Base-by-base conservation (phyloP, 1,140 invertebrate species). In the Luehdorfia chinensis region DNA sequence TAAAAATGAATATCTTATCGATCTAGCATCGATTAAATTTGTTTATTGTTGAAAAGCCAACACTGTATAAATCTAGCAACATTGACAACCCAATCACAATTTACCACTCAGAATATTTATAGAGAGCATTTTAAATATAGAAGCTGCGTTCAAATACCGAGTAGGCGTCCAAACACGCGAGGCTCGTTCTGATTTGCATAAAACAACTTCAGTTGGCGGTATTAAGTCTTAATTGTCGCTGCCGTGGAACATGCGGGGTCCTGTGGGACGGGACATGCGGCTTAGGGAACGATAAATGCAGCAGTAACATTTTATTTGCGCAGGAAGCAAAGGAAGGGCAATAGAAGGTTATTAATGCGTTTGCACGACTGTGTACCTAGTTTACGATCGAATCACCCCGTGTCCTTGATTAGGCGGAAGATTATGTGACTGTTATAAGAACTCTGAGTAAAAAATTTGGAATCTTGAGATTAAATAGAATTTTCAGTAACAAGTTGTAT, bases 141-240 rank as follows among this genome's bases (percentile, higher is more conserved):
- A 51, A 52, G 46, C 31, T 15, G 18, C 44, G 32, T 56, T 53
- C 51, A 53, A 53, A 53, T 37, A 25, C 41, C 37, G 54, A 65
- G 76, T 84, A 76, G 76, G 79, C 76, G 79, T 70, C 53, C 36
- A 19, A 60, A 83, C 79, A 84, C 76, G 79, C 79, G 61, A 84
- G 48, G 51, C 59, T 46, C 51, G 52, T 18, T 41, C 48, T 54
- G 52, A 81, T 84, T 84, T 78, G 75, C 80, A 84, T 84, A 81
- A 71, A 76, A 84, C 80, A 84, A 80, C 75, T 75, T 70, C 70
- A 73, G 58, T 76, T 71, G 68, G 63, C 56, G 66, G 68, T 79
- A 77, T 84, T 79, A 78, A 76, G 72, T 75, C 75, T 84, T 81
- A 84, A 84, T 84, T 81, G 80, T 84, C 66, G 62, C 43, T 71